phyloP scores from a whole-genome alignment of 2,888 invertebrate genomes.

The Lathronympha strigana region DNA sequence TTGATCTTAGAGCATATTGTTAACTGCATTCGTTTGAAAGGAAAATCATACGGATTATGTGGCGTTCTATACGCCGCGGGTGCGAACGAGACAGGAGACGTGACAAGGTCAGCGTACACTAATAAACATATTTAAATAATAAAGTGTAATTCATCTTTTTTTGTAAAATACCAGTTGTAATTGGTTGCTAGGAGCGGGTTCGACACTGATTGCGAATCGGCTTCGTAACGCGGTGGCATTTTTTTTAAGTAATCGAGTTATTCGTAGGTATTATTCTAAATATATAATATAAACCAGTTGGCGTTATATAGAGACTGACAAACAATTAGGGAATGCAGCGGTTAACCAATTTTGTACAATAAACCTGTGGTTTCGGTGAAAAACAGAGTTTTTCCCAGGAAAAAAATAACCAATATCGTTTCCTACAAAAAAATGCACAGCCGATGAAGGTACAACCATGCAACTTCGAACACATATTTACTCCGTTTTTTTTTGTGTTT shows the following conservation, averaged over 20 bases:
- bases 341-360: too few relatives aligned
- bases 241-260: background rate
- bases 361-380: too few relatives aligned
- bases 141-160: conserved; percentile 40
- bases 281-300: too few relatives aligned
- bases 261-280: background rate
- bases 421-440: too few relatives aligned
- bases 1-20: conserved; percentile 54
- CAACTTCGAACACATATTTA: too few relatives aligned
- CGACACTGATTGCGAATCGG: background rate
- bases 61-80: conserved; percentile 53
- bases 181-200: conserved; percentile 24
- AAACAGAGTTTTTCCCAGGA: too few relatives aligned
- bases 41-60: conserved; percentile 75
- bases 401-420: too few relatives aligned
- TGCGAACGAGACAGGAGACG: conserved; percentile 61
- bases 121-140: conserved; percentile 55
- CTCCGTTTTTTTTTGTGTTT: too few relatives aligned
- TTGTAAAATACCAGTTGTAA: conserved; percentile 37
- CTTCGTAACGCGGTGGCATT: conserved; percentile 3
- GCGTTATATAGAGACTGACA: too few relatives aligned
- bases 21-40: conserved; percentile 52
- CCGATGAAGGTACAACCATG: too few relatives aligned
- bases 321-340: too few relatives aligned
- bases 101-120: conserved; percentile 48